A percentile compares a stretch with the other conserved stretches of the same genome.
phyloP scores from a whole-genome alignment of 2,113 vertebrate genomes.

The Tringa solitaria region DNA sequence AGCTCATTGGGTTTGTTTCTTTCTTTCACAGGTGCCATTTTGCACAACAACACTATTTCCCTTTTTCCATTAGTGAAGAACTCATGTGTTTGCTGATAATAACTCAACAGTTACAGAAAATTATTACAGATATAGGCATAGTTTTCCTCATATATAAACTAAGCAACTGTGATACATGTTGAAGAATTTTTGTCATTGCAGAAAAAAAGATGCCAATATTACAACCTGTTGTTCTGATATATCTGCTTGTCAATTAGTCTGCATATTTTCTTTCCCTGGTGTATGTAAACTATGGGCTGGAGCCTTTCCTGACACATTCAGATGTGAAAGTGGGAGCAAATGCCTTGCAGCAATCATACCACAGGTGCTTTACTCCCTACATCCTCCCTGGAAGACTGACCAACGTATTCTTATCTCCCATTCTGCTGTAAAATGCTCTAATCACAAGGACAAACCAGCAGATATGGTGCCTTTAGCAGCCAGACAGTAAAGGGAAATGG shows the following conservation, averaged over 20 bases:
- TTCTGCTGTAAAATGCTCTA: background rate
- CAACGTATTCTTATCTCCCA: background rate
- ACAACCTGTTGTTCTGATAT: background rate
- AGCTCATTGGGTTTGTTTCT: background rate
- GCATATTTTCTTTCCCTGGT: background rate
- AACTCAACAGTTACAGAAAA: background rate
- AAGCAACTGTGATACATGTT: background rate
- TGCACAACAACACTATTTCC: background rate
- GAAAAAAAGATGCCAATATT: background rate
- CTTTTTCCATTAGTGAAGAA: background rate
- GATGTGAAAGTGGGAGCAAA: background rate
- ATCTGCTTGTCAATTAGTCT: background rate
- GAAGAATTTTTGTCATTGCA: background rate
- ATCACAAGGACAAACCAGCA: background rate
- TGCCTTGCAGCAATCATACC: background rate
- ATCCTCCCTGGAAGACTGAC: background rate
- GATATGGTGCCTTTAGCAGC: background rate
- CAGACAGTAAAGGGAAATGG: background rate
- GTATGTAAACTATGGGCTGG: background rate
- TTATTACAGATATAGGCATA: background rate
- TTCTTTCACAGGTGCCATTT: background rate
- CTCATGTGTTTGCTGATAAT: accelerated
- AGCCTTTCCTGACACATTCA: background rate
- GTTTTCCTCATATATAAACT: background rate
- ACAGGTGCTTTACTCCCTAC: background rate